Percentiles rank a stretch among this genome's conserved stretches.
phyloP scores from a whole-genome alignment of 2,888 invertebrate genomes.

The Pristionchus fissidentatus region DNA sequence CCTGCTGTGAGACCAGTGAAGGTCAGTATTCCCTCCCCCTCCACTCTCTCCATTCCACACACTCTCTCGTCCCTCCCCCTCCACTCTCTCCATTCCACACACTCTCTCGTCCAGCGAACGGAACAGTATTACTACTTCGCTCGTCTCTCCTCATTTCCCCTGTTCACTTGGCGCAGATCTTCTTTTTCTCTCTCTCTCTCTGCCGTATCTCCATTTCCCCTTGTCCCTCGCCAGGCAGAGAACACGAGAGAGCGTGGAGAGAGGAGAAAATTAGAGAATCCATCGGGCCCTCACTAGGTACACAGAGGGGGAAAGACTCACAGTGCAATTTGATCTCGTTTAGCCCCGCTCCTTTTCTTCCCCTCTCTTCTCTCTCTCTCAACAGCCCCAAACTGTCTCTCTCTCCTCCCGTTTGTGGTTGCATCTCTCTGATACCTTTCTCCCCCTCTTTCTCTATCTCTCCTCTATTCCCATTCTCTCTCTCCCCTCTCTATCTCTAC shows the following conservation, averaged over 20 bases:
- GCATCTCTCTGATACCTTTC: neutral
- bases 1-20: constrained; percentile 9
- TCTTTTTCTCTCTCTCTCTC: neutral
- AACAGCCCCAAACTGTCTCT: neutral
- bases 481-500: neutral
- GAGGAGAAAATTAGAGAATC: neutral
- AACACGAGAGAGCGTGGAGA: neutral
- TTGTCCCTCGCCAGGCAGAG: neutral
- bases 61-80: neutral
- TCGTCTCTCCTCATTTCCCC: neutral
- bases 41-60: neutral
- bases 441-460: neutral
- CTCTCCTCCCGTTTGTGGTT: neutral
- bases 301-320: neutral
- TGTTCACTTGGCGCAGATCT: neutral
- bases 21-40: constrained; percentile 19
- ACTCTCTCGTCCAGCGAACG: neutral
- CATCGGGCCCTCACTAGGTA: constrained; percentile 25
- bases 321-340: constrained; percentile 23
- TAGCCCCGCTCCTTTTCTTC: neutral
- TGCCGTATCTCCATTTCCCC: neutral
- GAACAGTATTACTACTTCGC: too few relatives aligned
- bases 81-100: neutral
- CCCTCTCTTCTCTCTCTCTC: neutral
- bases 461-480: too few relatives aligned